Base-by-base conservation (phyloP, 2,888 invertebrate species). In the Troides aeacus region DNA sequence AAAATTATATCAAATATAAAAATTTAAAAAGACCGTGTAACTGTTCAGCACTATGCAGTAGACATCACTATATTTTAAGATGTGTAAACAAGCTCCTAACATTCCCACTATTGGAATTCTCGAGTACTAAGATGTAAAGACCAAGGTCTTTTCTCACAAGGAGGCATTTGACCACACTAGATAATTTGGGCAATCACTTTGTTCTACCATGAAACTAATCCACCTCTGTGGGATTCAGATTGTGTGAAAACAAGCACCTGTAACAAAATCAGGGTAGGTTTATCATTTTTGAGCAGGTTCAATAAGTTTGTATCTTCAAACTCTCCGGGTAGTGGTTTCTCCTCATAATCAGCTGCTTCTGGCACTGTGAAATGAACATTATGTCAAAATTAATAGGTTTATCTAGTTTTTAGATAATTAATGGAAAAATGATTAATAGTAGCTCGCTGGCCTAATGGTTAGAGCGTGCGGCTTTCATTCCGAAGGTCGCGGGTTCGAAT, bases 261-360 rank as follows among this genome's bases (percentile, higher is more conserved):
- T 53, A 93, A 73, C n/a, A 93, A 73, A 75, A 93, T 85, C 0
- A 93, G 80, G 0, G 89, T 86, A 0, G 91, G 84, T 57, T 90
- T 80, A 12, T 89, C 87, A 21, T 78, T 86, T 61, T 78, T 80
- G 68, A 93, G 74, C 56, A 92, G 69, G 8, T 88, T 85, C 1
- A 87, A 81, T 0, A 91, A 85, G 58, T 87, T 90, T 0, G 83
- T 83, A 24, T 87, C 83, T 21, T 91, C 90, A 4, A 80, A 84
- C 2, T 89, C 76, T 18, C 84, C 84, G 0, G 80, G 75, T 0
- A 78, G 58, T 0, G 80, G 77, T 23, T 82, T 81, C 56, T 73
- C 71, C 1, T 82, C 81, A 4, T 77, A 56, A 7, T 17, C 30
- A 8, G n/a, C 69, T 8, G 17, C 50, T 1, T 72, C 68, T 7